Evolutionary conservation across 2,797 vertebrate species (phyloP), one percentile per base, ranked within the genome.

Genomic region (Brachyalestes nurse): DNA sequence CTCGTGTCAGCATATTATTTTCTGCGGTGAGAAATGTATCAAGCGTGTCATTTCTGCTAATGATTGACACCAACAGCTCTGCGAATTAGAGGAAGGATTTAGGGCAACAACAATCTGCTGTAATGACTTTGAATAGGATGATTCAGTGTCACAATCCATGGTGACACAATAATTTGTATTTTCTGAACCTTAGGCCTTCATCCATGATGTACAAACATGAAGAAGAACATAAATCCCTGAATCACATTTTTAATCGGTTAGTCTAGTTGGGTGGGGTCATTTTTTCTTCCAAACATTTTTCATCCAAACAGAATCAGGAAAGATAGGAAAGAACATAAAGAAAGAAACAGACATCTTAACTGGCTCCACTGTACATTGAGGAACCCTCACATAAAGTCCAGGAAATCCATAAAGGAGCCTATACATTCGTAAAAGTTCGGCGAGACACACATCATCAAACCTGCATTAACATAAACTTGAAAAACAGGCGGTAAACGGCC

Each of bases 21-120:
- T 85, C 74, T 72, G 71, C 72, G 40, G 40, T 65, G 81, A 73
- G 75, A 83, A 86, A 82, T 62, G 86, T 82, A 85, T 83, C 84
- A 81, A 83, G 88, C 85, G 84, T 86, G 62, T 83, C 57, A 66
- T 74, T 78, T 82, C 66, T 40, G 47, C 72, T 82, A 64, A 82
- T 78, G 72, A 79, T 78, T 85, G 83, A 81, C 69, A 66, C 69
- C 62, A 78, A 62, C 47, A 81, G 75, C 72, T 61, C 79, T 71
- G 61, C 77, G 71, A 77, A 81, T 84, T 74, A 84, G 66, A 72
- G 73, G 19, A 72, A 82, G 69, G 64, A 78, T 85, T 85, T 77
- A 79, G 62, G 66, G 76, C 75, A 81, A 71, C 77, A 75, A 51
- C 71, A 81, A 81, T 70, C 38, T 64, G 65, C 66, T 81, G 75